A percentile compares a stretch with the other conserved stretches of the same genome.
These are phyloP conservation scores for Chrysodeixis includens DNA, from an alignment of 2,888 invertebrate genomes.

Conservation along the genomic window DNA sequence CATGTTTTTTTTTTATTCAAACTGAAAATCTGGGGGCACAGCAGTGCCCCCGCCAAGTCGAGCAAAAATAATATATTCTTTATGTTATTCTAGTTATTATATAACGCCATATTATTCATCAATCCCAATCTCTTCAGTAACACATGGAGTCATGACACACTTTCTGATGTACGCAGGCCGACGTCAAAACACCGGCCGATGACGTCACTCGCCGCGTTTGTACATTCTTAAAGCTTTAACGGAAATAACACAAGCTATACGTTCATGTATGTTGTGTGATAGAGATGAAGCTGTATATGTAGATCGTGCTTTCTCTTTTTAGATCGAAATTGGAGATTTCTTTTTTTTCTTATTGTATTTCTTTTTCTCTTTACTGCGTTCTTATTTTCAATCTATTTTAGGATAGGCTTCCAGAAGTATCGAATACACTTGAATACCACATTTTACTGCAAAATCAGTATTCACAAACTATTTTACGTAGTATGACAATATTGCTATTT, in stretches of 20 bases:
- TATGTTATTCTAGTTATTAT: not conserved
- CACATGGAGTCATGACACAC: slow-evolving; percentile 43
- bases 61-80: too few relatives aligned
- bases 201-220: slow-evolving; percentile 12
- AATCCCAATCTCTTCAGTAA: slow-evolving; percentile 9
- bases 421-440: too few relatives aligned
- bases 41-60: too few relatives aligned
- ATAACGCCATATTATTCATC: not conserved
- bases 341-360: not conserved
- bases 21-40: too few relatives aligned
- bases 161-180: slow-evolving; percentile 38
- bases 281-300: not conserved
- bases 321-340: slow-evolving; percentile 11
- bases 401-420: too few relatives aligned
- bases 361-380: too few relatives aligned
- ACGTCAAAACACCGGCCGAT: slow-evolving; percentile 28
- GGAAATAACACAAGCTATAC: slow-evolving; percentile 14
- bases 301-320: not conserved
- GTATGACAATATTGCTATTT: too few relatives aligned
- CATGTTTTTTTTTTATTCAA: too few relatives aligned
- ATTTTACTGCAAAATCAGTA: too few relatives aligned
- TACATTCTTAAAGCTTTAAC: slow-evolving; percentile 15
- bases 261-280: not conserved
- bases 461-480: too few relatives aligned
- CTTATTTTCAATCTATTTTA: too few relatives aligned